Evolutionary conservation across 2,888 invertebrate species (phyloP).

Genomic region (Drosophila anomalipes): DNA sequence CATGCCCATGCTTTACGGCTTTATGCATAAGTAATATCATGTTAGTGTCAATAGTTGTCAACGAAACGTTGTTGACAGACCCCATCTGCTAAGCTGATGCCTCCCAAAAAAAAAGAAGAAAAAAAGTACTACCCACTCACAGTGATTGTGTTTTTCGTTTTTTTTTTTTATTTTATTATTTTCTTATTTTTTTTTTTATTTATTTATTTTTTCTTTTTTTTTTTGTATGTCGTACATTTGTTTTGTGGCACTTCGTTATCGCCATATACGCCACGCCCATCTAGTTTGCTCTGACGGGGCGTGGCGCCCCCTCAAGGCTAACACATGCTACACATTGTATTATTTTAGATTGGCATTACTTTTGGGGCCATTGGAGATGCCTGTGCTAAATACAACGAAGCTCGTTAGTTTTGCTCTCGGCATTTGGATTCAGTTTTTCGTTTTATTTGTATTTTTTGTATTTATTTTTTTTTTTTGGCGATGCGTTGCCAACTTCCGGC

Average conservation of each 20-base stretch:
- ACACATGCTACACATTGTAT: conserved; percentile 65
- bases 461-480: conserved; percentile 13
- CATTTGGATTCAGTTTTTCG: conserved; percentile 59
- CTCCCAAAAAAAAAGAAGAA: conserved; percentile 1
- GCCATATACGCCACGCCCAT: conserved; percentile 46
- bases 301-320: conserved; percentile 33
- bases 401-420: conserved; percentile 74
- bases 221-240: conserved; percentile 46
- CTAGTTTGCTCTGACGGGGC: conserved; percentile 13
- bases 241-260: conserved; percentile 72
- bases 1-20: conserved; percentile 53
- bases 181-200: conserved; percentile 22
- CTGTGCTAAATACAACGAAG: conserved; percentile 69
- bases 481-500: conserved; percentile 64
- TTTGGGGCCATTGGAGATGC: conserved; percentile 58
- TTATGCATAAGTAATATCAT: conserved; percentile 78
- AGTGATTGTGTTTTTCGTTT: conserved; percentile 47
- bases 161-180: conserved; percentile 57
- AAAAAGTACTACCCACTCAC: conserved; percentile 23
- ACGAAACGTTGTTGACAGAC: conserved; percentile 69
- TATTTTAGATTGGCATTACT: conserved; percentile 78
- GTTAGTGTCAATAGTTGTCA: conserved; percentile 79
- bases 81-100: conserved; percentile 44
- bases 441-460: conserved; percentile 13
- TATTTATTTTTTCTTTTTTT: conserved; percentile 19